A percentile compares a stretch with the other conserved stretches of the same genome.
Conservation (phyloP, 2,797 vertebrate genomes). For the Clarias laeviceps region DNA sequence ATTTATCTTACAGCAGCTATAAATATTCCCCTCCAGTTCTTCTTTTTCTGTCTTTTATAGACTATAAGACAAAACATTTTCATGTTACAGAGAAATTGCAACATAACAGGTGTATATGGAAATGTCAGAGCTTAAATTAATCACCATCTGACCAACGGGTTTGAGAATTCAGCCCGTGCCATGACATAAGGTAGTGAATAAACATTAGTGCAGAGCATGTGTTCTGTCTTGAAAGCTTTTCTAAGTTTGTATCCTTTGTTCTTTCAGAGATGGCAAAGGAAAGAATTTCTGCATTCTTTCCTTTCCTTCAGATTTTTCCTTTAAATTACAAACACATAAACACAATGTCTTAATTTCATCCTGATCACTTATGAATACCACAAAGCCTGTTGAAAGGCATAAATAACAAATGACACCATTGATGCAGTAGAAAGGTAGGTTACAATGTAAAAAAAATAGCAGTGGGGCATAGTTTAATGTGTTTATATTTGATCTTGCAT, state of each 20-base stretch:
- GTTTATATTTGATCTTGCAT: background rate
- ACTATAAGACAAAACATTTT: background rate
- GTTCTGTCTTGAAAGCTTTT: background rate
- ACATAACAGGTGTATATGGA: background rate
- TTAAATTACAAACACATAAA: background rate
- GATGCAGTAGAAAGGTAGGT: background rate
- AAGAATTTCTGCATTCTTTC: constrained; percentile 8
- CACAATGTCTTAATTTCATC: background rate
- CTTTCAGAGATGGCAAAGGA: background rate
- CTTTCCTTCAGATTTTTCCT: background rate
- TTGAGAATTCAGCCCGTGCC: background rate
- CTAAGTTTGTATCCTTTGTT: background rate
- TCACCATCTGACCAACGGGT: background rate
- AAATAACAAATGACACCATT: background rate
- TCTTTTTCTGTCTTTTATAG: background rate
- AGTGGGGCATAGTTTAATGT: background rate
- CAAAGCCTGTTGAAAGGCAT: background rate
- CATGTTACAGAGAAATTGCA: background rate
- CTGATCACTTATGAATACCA: background rate
- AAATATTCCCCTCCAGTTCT: background rate
- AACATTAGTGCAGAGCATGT: background rate
- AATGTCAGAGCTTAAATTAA: background rate
- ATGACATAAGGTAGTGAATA: background rate
- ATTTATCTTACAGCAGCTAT: background rate
- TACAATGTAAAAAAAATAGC: too few species aligned